Base-by-base conservation (phyloP, 2,797 vertebrate genomes). In the Neosalanx taihuensis region DNA sequence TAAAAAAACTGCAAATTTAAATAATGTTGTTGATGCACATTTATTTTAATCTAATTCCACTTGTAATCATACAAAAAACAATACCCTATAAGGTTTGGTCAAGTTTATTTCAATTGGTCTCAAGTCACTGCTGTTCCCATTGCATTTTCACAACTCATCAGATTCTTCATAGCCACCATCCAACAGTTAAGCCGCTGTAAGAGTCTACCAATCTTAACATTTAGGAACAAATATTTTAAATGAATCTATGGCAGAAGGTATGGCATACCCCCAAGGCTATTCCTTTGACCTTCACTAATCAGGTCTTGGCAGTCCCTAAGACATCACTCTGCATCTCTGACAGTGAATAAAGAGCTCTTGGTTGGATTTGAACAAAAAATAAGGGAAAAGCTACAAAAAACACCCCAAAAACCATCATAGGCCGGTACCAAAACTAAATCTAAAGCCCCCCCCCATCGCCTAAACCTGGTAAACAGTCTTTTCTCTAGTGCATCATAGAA, bases 401-500 rank as follows among this genome's bases (percentile, higher is more conserved):
- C 66, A 60, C 35, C 35, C 20, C 64, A 29, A 35, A 41, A 35
- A 69, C 66, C 66, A 56, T 67, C 56, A 29, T 41, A 51, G 67
- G 49, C 60, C 6, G 13, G 20, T 51, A 13, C n/a, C 64, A 23
- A 46, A 17, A 53, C 20, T 46, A 58, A 26, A 70, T 53, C 51
- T 64, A 49, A 23, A n/a, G 6, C 5, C 20, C 61, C 63, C 5
- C 17, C 61, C 63, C 37, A 61, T 61, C 4, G 10, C 37, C 60
- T 69, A 56, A 68, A 69, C 49, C 67, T 37, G 41, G 53, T 57
- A 41, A 23, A 49, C 4, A 58, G 68, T 60, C 60, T 10, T 41
- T 7, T 33, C 20, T 66, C 30, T 71, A 84, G 75, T 81, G 73
- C 64, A 76, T 57, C 64, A 46, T 37, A 2, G 67, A 75, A 62